Conservation (phyloP, 2,113 vertebrate genomes). For the Carassius auratus region DNA sequence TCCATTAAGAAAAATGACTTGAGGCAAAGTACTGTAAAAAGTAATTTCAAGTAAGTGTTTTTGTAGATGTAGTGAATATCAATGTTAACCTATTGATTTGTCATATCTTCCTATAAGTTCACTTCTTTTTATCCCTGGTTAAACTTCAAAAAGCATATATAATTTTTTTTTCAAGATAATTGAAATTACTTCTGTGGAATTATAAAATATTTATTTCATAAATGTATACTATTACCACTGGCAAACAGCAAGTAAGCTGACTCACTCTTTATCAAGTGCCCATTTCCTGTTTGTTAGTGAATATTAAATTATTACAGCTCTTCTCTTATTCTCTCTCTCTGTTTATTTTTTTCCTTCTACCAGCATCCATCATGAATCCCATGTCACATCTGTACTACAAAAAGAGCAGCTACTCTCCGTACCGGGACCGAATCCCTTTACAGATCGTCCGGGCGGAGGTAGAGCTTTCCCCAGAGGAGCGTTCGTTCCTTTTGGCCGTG, state of each 20-base stretch:
- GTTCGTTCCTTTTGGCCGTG: conserved; percentile 91
- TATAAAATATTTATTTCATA: background rate
- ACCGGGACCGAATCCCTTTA: conserved; percentile 91
- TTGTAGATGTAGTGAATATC: background rate
- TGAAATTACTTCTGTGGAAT: background rate
- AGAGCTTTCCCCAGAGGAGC: conserved; percentile 89
- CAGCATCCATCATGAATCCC: conserved; percentile 71
- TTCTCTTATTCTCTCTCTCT: background rate
- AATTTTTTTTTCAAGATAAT: background rate
- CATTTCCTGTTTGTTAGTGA: conserved; percentile 13
- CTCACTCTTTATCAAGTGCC: conserved; percentile 11
- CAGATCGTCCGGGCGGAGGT: conserved; percentile 94
- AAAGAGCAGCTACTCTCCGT: conserved; percentile 92
- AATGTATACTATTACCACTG: background rate
- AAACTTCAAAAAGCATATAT: conserved; percentile 10
- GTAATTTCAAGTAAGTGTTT: background rate
- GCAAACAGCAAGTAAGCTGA: background rate
- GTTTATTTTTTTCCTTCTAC: background rate
- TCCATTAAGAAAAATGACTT: conserved; percentile 20
- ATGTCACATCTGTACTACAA: conserved; percentile 98
- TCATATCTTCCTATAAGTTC: background rate
- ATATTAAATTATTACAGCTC: background rate
- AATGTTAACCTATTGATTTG: background rate
- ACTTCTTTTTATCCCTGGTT: background rate
- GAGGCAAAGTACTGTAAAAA: conserved; percentile 10